Evolutionary conservation across 2,888 invertebrate species (phyloP).

Genomic region (Sminthurinus aureus): DNA sequence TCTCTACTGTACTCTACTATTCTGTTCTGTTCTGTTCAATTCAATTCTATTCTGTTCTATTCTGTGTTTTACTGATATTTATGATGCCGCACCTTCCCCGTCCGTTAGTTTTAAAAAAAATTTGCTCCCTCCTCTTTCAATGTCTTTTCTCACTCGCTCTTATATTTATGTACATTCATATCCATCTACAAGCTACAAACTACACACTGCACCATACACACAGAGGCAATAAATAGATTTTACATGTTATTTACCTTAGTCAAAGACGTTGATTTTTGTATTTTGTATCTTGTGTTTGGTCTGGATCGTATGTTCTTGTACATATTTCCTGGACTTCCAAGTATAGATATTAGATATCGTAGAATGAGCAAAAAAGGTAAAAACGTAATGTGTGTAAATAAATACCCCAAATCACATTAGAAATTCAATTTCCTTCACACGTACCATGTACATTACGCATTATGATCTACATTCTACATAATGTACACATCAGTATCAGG

Average conservation of each 20-base stretch:
- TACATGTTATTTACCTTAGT: slow-evolving; percentile 1
- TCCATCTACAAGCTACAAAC: no score
- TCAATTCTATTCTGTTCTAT: slow-evolving; percentile 16
- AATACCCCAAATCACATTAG: no score
- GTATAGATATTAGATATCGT: not conserved
- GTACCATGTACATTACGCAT: no score
- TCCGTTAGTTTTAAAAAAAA: not conserved
- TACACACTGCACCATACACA: not conserved
- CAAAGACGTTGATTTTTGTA: not conserved
- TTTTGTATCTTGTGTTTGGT: no score
- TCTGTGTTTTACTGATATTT: slow-evolving; percentile 14
- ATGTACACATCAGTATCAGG: no score
- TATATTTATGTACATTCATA: not conserved
- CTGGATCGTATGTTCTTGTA: no score
- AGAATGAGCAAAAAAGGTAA: not conserved
- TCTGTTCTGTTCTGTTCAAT: slow-evolving; percentile 15
- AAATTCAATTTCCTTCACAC: no score
- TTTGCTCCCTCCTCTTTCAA: not conserved
- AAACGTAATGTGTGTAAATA: not conserved
- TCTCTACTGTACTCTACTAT: slow-evolving; percentile 32
- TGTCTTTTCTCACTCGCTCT: not conserved
- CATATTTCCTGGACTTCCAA: not conserved
- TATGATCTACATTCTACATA: no score
- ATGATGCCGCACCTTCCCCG: not conserved
- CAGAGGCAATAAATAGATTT: not conserved